phyloP scores from a whole-genome alignment of 2,888 invertebrate genomes.

The Ceramica pisi region DNA sequence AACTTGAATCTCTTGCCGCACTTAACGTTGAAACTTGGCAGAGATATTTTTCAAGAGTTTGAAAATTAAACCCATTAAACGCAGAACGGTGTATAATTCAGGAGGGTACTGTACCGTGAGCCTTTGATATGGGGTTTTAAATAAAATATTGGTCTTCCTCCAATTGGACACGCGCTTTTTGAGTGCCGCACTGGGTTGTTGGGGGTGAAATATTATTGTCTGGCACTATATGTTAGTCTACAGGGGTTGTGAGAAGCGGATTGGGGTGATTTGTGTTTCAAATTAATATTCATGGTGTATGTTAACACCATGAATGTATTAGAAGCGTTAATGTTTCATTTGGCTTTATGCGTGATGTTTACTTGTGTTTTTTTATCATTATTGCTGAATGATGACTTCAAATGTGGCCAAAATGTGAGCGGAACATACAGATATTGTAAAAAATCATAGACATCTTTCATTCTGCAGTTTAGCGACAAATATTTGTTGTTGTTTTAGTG shows the following conservation, averaged over 20 bases:
- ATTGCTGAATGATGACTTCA: no score
- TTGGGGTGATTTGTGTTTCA: conserved; percentile 23
- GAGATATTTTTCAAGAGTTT: conserved; percentile 83
- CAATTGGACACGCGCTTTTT: conserved; percentile 62
- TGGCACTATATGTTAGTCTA: conserved; percentile 28
- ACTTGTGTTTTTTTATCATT: no score
- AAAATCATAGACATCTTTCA: no score
- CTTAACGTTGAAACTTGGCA: conserved; percentile 74
- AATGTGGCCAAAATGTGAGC: no score
- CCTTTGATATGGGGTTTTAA: conserved; percentile 77
- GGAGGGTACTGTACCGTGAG: conserved; percentile 71
- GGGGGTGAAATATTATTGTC: conserved; percentile 52
- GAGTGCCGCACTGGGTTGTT: conserved; percentile 32
- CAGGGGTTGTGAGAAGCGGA: neutral
- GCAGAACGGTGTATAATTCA: conserved; percentile 81
- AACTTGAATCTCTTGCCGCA: conserved; percentile 67
- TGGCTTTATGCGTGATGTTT: neutral
- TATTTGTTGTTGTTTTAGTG: no score
- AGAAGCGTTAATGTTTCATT: neutral
- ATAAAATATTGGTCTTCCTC: conserved; percentile 77
- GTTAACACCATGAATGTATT: neutral
- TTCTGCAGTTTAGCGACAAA: no score
- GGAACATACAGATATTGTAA: no score
- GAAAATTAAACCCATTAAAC: conserved; percentile 82
- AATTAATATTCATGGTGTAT: conserved; percentile 8